phyloP scores from a whole-genome alignment of 2,797 vertebrate genomes.

The Threskiornis aethiopicus region DNA sequence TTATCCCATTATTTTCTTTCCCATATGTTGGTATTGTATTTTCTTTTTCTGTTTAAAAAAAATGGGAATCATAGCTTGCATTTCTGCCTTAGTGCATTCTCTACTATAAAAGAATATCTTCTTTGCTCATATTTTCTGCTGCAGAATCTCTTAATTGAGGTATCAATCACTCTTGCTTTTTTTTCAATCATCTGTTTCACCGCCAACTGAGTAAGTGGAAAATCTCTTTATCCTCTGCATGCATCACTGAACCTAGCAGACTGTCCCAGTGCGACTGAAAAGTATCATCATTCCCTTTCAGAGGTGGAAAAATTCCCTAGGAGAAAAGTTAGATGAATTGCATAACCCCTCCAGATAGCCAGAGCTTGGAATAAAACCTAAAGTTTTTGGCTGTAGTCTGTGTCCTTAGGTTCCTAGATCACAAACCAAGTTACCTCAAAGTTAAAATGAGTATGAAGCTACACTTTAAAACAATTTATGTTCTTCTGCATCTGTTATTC shows the following conservation, averaged over 20 bases:
- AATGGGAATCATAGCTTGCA: not conserved
- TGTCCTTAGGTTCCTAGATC: not conserved
- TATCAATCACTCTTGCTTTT: not conserved
- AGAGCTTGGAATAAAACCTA: not conserved
- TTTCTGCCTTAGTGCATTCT: not conserved
- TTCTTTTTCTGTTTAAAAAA: not conserved
- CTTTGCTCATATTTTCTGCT: not conserved
- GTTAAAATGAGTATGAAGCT: not conserved
- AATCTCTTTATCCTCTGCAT: slow-evolving; percentile 1
- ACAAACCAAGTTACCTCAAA: not conserved
- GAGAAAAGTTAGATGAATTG: not conserved
- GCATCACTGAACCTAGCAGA: not conserved
- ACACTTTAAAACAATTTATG: not conserved
- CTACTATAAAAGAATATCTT: not conserved
- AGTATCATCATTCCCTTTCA: slow-evolving; percentile 20
- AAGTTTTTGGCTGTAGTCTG: not conserved
- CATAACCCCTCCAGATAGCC: not conserved
- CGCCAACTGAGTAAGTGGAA: slow-evolving; percentile 15
- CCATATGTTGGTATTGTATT: not conserved
- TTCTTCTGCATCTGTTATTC: not conserved
- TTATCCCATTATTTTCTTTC: not conserved
- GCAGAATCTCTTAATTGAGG: not conserved
- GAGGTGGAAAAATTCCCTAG: slow-evolving; percentile 15
- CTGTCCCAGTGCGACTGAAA: slow-evolving; percentile 4
- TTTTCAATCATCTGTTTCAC: not conserved